Base-by-base conservation (phyloP, 2,888 invertebrate species). In the Synanthedon myopaeformis region DNA sequence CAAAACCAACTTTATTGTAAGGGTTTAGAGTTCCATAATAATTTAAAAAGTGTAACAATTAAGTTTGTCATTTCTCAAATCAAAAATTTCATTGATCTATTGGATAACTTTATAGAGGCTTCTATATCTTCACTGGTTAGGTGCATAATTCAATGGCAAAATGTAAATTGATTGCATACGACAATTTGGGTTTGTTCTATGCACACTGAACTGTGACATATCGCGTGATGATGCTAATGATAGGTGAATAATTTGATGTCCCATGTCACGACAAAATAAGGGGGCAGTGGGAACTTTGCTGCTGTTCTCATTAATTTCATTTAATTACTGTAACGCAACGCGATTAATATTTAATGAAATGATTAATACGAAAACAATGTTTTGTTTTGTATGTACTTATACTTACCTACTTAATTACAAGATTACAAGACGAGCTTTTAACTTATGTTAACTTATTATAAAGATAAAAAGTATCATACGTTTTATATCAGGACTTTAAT, bases 211-310 rank as follows among this genome's bases (percentile, higher is more conserved):
- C 45, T 45, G 45, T 45, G 45, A 45, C 45, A 14, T 45, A 78
- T 80, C 72, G 79, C 81, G 76, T 82, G 83, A 76, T 74, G 75
- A 64, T 57, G 59, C 67, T 74, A 79, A 77, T 77, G 76, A 79
- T 68, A 70, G 75, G 72, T 71, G 70, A 71, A 73, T 76, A 73
- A 77, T 72, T 63, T 69, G 69, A 67, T 74, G 78, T 79, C 80
- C 78, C 69, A 70, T 79, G 45, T 45, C 45, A 14, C 14, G 45
- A 13, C n/a, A 45, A 45, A 45, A 45, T 35, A 14, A 14, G 45
- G 45, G 45, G 45, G 13, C 45, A 23, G 42, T 42, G 52, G n/a
- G 41, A 51, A 51, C 52, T 42, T 51, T 51, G n/a, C 41, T 51
- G 51, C 13, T 51, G 35, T 41, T 17, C 41, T 41, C 51, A 41